A percentile compares a stretch with the other conserved stretches of the same genome.
phyloP scores from a whole-genome alignment of 2,113 vertebrate species.

The Seriola rivoliana region DNA sequence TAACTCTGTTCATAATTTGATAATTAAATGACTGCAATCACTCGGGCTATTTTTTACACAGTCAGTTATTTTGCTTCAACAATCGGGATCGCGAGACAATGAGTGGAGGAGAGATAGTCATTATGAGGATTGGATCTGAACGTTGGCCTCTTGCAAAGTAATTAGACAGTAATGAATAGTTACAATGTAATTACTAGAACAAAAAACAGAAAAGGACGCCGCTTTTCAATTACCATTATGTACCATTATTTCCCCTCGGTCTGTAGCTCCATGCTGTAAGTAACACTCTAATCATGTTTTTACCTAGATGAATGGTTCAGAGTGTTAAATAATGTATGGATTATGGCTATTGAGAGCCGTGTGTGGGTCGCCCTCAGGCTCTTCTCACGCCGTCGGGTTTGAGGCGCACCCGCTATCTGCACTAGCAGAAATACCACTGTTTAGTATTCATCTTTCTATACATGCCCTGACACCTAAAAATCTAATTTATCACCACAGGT shows the following conservation, averaged over 20 bases:
- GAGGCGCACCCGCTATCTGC: conserved; percentile 37
- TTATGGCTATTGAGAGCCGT: conserved; percentile 62
- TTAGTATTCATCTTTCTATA: conserved; percentile 39
- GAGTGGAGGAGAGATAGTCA: conserved; percentile 49
- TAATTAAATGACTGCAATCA: conserved; percentile 66
- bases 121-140: conserved; percentile 68
- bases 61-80: conserved; percentile 62
- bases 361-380: conserved; percentile 54
- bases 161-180: conserved; percentile 79
- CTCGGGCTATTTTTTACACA: conserved; percentile 11
- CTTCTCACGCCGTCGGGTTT: conserved; percentile 66
- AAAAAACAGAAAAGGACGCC: conserved; percentile 53
- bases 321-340: conserved; percentile 80
- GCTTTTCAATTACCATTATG: conserved; percentile 72
- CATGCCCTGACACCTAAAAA: background rate
- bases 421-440: conserved; percentile 14
- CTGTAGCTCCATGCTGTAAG: conserved; percentile 63
- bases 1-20: conserved; percentile 58
- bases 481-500: conserved; percentile 43
- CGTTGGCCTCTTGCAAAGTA: conserved; percentile 61
- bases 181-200: conserved; percentile 74
- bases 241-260: conserved; percentile 60
- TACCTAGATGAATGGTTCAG: conserved; percentile 72
- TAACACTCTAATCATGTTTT: conserved; percentile 75
- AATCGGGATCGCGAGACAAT: conserved; percentile 66